phyloP scores from a whole-genome alignment of 2,113 vertebrate species.

The Labrus mixtus region DNA sequence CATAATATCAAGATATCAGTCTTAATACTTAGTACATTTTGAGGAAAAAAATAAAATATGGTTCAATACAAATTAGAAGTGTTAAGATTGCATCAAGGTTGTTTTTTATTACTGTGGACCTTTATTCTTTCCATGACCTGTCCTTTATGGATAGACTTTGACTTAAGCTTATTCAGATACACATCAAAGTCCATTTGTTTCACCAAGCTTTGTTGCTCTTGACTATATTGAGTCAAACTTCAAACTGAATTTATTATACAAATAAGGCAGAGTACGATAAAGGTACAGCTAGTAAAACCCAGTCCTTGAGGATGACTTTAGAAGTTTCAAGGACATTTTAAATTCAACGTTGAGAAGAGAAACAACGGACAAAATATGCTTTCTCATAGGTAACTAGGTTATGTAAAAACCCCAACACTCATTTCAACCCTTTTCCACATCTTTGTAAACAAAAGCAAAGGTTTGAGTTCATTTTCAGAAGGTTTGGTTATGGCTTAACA shows the following conservation, averaged over 20 bases:
- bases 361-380: neutral
- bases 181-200: conserved; percentile 54
- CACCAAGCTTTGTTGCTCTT: conserved; percentile 41
- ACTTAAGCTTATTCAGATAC: conserved; percentile 31
- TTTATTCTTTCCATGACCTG: conserved; percentile 33
- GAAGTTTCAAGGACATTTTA: conserved; percentile 22
- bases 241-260: conserved; percentile 51
- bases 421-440: neutral
- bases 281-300: neutral
- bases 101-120: conserved; percentile 7
- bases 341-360: conserved; percentile 21
- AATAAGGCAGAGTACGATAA: conserved; percentile 55
- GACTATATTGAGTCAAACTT: conserved; percentile 27
- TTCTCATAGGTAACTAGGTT: neutral
- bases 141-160: conserved; percentile 22
- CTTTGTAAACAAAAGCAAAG: conserved; percentile 20
- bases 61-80: no score
- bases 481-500: no score
- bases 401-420: neutral
- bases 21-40: no score
- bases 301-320: conserved; percentile 14
- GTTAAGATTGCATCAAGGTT: neutral
- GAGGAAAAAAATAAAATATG: no score
- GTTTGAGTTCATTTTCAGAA: neutral
- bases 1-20: no score